Evolutionary conservation across 2,888 invertebrate genomes (phyloP).

Genomic region (Napeogenes inachia): DNA sequence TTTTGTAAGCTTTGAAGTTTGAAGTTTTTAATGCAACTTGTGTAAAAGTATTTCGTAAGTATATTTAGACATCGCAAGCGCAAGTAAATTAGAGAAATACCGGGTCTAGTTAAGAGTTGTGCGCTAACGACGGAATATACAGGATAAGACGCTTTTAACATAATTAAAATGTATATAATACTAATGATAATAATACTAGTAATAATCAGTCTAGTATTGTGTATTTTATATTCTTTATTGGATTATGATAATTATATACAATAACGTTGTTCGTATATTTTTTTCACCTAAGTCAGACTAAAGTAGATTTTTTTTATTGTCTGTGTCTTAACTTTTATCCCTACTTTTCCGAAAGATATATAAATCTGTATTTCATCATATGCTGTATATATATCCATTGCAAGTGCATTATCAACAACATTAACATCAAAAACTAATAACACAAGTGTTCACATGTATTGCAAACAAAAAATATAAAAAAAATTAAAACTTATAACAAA

Average conservation of each 20-base stretch:
- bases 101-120: slow-evolving; percentile 68
- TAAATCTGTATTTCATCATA: too few relatives aligned
- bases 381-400: too few relatives aligned
- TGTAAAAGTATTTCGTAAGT: slow-evolving; percentile 1
- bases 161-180: background rate
- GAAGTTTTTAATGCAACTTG: slow-evolving; percentile 4
- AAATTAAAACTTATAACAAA: too few relatives aligned
- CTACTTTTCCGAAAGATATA: too few relatives aligned
- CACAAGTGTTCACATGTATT: too few relatives aligned
- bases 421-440: too few relatives aligned
- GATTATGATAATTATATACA: background rate
- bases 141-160: slow-evolving; percentile 30
- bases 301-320: too few relatives aligned
- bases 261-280: background rate
- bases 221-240: background rate
- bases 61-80: background rate
- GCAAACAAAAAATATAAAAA: too few relatives aligned
- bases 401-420: too few relatives aligned
- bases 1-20: slow-evolving; percentile 2
- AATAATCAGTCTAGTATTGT: too few relatives aligned
- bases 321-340: too few relatives aligned
- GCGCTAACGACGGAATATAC: slow-evolving; percentile 41
- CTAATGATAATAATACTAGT: background rate
- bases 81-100: slow-evolving; percentile 71
- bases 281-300: background rate